A percentile compares a stretch with the other conserved stretches of the same genome.
Evolutionary conservation across 2,113 vertebrate genomes (phyloP).

Genomic region (Rhabdornis inornatus): DNA sequence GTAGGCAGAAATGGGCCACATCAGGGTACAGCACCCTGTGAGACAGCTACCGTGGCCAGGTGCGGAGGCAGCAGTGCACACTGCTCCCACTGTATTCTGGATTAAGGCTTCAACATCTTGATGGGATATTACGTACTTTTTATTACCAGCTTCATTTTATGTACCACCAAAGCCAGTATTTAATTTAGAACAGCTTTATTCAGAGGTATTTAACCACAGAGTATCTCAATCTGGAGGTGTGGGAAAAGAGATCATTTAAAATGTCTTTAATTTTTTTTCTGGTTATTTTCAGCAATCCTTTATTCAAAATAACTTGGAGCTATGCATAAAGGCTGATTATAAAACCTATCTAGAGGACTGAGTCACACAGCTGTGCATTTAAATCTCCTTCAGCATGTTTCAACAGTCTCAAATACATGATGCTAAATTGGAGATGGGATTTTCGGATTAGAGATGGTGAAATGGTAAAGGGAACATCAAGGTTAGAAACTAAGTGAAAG

Average conservation of each 20-base stretch:
- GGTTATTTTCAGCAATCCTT: conserved; percentile 11
- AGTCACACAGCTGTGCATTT: conserved; percentile 21
- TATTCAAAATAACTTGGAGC: conserved; percentile 31
- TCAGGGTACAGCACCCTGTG: not conserved
- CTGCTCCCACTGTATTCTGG: accelerated
- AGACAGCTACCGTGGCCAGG: not conserved
- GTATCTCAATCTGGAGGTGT: not conserved
- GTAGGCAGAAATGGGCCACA: not conserved
- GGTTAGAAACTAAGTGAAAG: not conserved
- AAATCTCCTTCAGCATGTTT: conserved; percentile 9
- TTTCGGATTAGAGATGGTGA: not conserved
- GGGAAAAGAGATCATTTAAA: not conserved
- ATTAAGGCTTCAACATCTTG: not conserved
- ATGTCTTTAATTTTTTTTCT: not conserved
- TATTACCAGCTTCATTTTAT: not conserved
- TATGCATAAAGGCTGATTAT: conserved; percentile 6
- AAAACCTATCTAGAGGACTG: not conserved
- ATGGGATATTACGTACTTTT: not conserved
- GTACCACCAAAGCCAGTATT: not conserved
- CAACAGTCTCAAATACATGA: not conserved
- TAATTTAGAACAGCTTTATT: conserved; percentile 12
- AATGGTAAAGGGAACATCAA: not conserved
- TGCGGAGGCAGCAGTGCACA: not conserved
- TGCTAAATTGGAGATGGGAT: not conserved
- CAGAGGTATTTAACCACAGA: not conserved